phyloP scores from a whole-genome alignment of 1,140 invertebrate genomes.

The Anoplolepis gracilipes region DNA sequence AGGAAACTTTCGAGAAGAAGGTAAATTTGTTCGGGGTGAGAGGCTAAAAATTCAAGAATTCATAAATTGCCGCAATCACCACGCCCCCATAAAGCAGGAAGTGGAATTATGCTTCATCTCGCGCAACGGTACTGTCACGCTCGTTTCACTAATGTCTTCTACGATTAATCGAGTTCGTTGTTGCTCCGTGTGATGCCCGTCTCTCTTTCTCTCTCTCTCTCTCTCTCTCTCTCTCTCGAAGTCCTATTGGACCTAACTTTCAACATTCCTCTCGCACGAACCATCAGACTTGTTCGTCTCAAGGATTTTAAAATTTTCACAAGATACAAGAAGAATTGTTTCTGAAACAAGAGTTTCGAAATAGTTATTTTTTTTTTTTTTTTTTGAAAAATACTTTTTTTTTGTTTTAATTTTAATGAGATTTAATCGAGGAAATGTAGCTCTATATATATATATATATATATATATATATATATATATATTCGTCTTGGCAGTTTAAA shows the following conservation, averaged over 20 bases:
- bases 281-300: background rate
- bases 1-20: background rate
- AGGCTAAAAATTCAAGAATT: conserved; percentile 47
- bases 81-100: conserved; percentile 53
- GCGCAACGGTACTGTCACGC: conserved; percentile 60
- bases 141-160: conserved; percentile 66
- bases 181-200: conserved; percentile 27
- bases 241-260: conserved; percentile 1
- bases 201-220: conserved; percentile 17
- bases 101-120: conserved; percentile 62
- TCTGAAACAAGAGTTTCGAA: background rate
- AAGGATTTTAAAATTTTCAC: background rate
- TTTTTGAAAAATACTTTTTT: background rate
- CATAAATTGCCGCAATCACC: conserved; percentile 60
- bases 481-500: background rate
- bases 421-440: background rate
- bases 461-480: background rate
- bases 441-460: background rate
- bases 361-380: too few species aligned
- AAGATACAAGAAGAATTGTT: too few species aligned
- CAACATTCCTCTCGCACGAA: conserved; percentile 31
- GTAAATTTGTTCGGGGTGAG: background rate
- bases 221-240: conserved; percentile 4
- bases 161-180: conserved; percentile 64
- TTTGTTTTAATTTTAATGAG: background rate